Evolutionary conservation across 2,113 vertebrate genomes (phyloP).

Genomic region (Nematolebias whitei): DNA sequence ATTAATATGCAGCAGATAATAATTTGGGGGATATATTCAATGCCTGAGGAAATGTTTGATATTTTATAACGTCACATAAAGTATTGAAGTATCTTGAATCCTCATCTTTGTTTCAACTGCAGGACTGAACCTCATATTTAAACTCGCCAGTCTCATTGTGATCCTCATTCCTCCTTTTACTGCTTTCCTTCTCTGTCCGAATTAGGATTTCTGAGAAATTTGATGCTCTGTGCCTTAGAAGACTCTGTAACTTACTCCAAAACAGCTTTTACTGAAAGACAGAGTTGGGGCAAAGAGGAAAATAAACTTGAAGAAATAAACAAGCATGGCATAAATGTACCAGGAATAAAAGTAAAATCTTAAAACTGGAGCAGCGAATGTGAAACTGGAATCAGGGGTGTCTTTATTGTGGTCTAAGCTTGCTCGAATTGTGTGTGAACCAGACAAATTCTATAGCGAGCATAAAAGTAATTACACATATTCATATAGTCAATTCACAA

Average conservation of each 20-base stretch:
- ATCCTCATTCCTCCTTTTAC: slow-evolving; percentile 2
- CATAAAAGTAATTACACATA: neutral
- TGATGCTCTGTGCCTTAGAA: slow-evolving; percentile 31
- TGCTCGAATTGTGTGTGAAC: neutral
- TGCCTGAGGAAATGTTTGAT: neutral
- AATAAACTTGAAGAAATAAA: neutral
- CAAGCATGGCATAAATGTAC: slow-evolving; percentile 5
- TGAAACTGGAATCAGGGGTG: slow-evolving; percentile 1
- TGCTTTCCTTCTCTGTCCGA: slow-evolving; percentile 16
- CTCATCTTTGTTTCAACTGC: neutral
- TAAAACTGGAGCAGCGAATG: neutral
- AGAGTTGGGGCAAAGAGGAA: too few species aligned
- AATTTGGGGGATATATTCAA: neutral
- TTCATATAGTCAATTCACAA: neutral
- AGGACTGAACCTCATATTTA: neutral
- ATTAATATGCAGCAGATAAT: neutral
- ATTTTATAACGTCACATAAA: neutral
- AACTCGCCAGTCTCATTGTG: slow-evolving; percentile 19
- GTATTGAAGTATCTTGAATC: neutral
- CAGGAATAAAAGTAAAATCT: neutral
- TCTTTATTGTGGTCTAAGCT: neutral
- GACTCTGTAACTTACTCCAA: slow-evolving; percentile 44
- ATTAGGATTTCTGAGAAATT: slow-evolving; percentile 56
- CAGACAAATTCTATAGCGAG: neutral
- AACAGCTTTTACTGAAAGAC: slow-evolving; percentile 32